A percentile compares a stretch with the other conserved stretches of the same genome.
Evolutionary conservation across 35 echinoderm and acorn worm genomes (phyloP).

Genomic region (Eucidaris tribuloides): DNA sequence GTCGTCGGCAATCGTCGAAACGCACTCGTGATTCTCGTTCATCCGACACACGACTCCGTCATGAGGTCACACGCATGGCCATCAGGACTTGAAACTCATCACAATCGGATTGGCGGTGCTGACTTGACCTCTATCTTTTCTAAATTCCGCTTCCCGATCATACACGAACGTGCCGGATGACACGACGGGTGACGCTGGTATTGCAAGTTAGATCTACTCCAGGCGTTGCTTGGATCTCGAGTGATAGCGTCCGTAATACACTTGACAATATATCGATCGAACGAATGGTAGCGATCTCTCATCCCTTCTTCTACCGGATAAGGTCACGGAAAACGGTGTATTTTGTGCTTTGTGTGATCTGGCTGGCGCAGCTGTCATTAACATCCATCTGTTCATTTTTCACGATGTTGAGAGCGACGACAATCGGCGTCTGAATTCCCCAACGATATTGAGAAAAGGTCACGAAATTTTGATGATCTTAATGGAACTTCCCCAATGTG

Average conservation of each 20-base stretch:
- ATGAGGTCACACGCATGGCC: neutral
- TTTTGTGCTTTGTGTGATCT: neutral
- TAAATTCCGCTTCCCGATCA: neutral
- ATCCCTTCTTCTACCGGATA: neutral
- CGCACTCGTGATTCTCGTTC: neutral
- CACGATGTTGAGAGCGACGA: neutral
- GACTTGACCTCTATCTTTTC: constrained; percentile 12
- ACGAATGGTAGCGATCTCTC: neutral
- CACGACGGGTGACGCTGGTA: neutral
- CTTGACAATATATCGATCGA: constrained; percentile 2
- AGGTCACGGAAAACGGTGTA: neutral
- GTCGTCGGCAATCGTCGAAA: neutral
- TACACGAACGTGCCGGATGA: neutral
- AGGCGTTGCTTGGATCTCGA: neutral
- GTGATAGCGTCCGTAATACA: neutral
- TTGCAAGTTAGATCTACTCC: neutral
- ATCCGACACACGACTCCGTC: neutral
- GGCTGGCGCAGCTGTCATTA: neutral
- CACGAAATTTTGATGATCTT: neutral
- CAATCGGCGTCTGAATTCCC: neutral
- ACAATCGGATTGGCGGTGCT: constrained; percentile 16
- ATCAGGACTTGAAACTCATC: too few relatives aligned
- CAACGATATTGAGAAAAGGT: neutral
- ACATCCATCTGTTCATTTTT: neutral
- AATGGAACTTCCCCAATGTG: neutral